phyloP scores from a whole-genome alignment of 2,113 vertebrate genomes.

The Hydrolagus affinis region DNA sequence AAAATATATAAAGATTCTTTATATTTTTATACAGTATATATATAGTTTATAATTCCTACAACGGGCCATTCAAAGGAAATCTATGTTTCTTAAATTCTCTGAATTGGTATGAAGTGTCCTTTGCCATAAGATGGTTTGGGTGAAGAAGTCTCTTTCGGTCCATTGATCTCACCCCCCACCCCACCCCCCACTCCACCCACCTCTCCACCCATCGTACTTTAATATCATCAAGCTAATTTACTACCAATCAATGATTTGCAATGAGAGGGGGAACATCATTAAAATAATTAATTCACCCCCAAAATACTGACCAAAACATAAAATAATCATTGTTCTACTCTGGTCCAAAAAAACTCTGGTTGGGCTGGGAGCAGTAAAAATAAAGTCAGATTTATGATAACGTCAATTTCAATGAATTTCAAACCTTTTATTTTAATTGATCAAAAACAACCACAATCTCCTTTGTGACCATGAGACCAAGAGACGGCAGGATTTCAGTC shows the following conservation, averaged over 20 bases:
- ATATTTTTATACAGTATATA: no score
- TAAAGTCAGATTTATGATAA: slow-evolving; percentile 27
- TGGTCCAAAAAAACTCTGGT: slow-evolving; percentile 19
- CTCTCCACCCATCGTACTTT: no score
- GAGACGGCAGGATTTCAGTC: not conserved
- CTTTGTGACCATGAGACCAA: not conserved
- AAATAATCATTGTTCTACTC: slow-evolving; percentile 11
- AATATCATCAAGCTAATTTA: slow-evolving; percentile 8
- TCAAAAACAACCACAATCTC: slow-evolving; percentile 1
- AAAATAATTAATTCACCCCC: slow-evolving; percentile 21
- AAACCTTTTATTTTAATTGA: slow-evolving; percentile 30
- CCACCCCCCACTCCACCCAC: no score
- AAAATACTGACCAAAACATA: not conserved
- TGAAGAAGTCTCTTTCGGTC: no score
- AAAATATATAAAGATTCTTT: no score
- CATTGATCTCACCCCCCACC: no score
- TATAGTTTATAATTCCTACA: no score
- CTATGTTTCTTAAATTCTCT: no score
- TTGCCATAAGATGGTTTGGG: no score
- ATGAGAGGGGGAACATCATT: not conserved
- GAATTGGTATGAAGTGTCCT: no score
- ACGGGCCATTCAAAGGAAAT: no score
- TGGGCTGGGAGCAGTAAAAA: not conserved
- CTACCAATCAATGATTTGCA: not conserved
- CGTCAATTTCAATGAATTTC: slow-evolving; percentile 9